A percentile compares a stretch with the other conserved stretches of the same genome.
Conservation (phyloP, 1,140 invertebrate species). For the Intoshia linei region DNA sequence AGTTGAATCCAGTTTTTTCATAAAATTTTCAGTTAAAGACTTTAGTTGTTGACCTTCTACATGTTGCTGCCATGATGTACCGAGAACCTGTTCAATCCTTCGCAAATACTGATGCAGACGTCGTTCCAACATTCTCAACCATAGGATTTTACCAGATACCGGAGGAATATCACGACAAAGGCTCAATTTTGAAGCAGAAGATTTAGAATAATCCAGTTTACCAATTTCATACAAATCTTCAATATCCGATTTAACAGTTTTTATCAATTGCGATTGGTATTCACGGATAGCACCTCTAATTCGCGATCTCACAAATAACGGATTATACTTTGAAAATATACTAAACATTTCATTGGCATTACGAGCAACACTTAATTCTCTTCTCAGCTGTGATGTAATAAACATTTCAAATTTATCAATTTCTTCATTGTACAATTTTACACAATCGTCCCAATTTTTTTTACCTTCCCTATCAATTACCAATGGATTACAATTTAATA, state of each 20-base stretch:
- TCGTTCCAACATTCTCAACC: slow-evolving; percentile 69
- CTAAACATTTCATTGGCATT: slow-evolving; percentile 99
- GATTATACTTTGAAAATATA: slow-evolving; percentile 88
- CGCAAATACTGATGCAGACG: slow-evolving; percentile 81
- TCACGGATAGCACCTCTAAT: slow-evolving; percentile 87
- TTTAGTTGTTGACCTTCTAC: slow-evolving; percentile 93
- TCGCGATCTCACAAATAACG: slow-evolving; percentile 78
- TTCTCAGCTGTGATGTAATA: slow-evolving; percentile 69
- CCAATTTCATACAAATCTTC: slow-evolving; percentile 86
- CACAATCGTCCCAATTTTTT: too few species aligned
- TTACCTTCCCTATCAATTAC: too few species aligned
- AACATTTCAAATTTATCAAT: slow-evolving; percentile 83
- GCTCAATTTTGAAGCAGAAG: slow-evolving; percentile 47
- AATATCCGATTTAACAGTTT: slow-evolving; percentile 91
- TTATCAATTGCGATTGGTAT: slow-evolving; percentile 92
- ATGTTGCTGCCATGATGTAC: slow-evolving; percentile 92
- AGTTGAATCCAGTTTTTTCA: slow-evolving; percentile 63
- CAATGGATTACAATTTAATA: too few species aligned
- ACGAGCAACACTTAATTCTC: slow-evolving; percentile 80
- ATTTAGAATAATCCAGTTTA: slow-evolving; percentile 67
- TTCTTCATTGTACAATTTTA: slow-evolving; percentile 87
- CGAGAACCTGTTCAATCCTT: slow-evolving; percentile 77
- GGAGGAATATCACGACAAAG: slow-evolving; percentile 55
- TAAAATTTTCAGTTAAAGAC: slow-evolving; percentile 78
- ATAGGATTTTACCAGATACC: slow-evolving; percentile 80